Percentiles rank a stretch among this genome's conserved stretches.
Conservation (phyloP, 2,113 vertebrate genomes). For the Morone chrysops region DNA sequence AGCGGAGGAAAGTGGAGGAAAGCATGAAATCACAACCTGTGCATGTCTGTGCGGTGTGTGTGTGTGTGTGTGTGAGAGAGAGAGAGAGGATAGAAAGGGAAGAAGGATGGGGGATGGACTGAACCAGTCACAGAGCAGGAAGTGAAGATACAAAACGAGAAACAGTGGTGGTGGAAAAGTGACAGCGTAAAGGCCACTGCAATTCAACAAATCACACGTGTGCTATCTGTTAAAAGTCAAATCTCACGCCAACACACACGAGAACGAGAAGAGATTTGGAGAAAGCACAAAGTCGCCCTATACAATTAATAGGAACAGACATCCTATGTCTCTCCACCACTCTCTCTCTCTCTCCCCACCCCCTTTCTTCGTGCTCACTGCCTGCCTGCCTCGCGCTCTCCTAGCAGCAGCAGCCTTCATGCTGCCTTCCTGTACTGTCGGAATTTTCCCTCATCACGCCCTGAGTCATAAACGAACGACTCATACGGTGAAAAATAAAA, state of each 20-base stretch:
- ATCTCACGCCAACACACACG: slow-evolving; percentile 35
- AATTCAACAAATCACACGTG: slow-evolving; percentile 52
- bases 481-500: background rate
- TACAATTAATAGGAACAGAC: slow-evolving; percentile 75
- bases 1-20: slow-evolving; percentile 70
- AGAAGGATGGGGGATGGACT: slow-evolving; percentile 80
- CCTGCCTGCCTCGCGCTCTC: slow-evolving; percentile 77
- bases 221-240: slow-evolving; percentile 43
- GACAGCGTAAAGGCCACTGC: slow-evolving; percentile 49
- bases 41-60: slow-evolving; percentile 58
- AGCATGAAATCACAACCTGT: slow-evolving; percentile 83
- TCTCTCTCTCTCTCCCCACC: slow-evolving; percentile 54
- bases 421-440: slow-evolving; percentile 34
- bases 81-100: slow-evolving; percentile 62
- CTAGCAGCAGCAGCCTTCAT: slow-evolving; percentile 78
- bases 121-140: slow-evolving; percentile 81
- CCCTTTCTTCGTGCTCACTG: slow-evolving; percentile 74
- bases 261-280: slow-evolving; percentile 52
- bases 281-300: slow-evolving; percentile 59
- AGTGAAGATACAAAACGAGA: slow-evolving; percentile 80
- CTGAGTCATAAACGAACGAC: background rate
- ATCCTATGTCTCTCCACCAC: slow-evolving; percentile 59
- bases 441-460: slow-evolving; percentile 10
- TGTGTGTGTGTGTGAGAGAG: slow-evolving; percentile 20
- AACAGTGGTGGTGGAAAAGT: slow-evolving; percentile 60